Evolutionary conservation across 1,140 invertebrate species (phyloP), one percentile per base, ranked within the genome.

Genomic region (Sweltsa coloradensis): DNA sequence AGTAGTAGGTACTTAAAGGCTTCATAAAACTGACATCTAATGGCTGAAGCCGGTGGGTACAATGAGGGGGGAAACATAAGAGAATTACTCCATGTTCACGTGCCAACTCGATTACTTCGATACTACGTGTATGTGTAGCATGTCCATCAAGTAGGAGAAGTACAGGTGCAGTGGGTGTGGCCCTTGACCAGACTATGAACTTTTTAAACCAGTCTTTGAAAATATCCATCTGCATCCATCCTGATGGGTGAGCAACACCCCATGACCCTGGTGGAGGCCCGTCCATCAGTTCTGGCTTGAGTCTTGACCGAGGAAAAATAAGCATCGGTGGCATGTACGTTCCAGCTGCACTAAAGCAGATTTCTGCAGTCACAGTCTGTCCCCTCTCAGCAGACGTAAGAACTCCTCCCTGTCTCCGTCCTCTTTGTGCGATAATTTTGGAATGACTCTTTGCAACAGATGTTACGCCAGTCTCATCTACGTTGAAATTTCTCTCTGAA

Each of bases 41-140:
- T 3, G 61, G 62, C 47, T 69, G 64, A 23, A 69, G 49, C 49
- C 55, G 53, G 47, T 69, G 65, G n/a, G 57, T 62, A 45, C 53
- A 56, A 43, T 65, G 61, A 21, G 62, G 60, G 14, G 48, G 60
- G 11, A 62, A 51, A 41, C 55, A 63, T 14, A 66, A 18, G 18
- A 68, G 57, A 9, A 56, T 51, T 0, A 64, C 53, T n/a, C 57
- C 45, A 57, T 63, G 60, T 50, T 62, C 51, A 40, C 46, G 18
- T 23, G 46, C 41, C 9, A 26, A 18, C 14, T 48, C 21, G 18
- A 55, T 39, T 3, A 51, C 18, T 24, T 41, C 41, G 5, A 55
- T 11, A 34, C 40, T 51, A 14, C 47, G 50, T 24, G 47, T 45
- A 21, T 62, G 60, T 26, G 57, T 60, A 47, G 49, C 41, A 52